phyloP scores from a whole-genome alignment of 1,140 invertebrate species.

The Elysia chlorotica region DNA sequence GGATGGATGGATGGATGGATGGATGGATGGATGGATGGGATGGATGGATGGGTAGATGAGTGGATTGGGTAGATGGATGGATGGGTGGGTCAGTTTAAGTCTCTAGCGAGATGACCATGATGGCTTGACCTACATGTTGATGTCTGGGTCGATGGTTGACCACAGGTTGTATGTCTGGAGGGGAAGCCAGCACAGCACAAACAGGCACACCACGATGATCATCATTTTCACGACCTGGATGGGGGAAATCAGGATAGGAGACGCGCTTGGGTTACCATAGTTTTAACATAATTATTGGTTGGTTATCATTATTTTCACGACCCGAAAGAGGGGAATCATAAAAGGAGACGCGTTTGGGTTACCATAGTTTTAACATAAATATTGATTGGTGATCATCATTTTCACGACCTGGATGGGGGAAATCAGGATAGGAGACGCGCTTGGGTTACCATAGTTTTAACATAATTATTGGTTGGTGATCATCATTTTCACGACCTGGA shows the following conservation, averaged over 20 bases:
- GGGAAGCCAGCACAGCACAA: slow-evolving; percentile 64
- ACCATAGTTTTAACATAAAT: background rate
- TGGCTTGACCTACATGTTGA: slow-evolving; percentile 60
- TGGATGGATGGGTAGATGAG: too few relatives aligned
- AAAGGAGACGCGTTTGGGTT: background rate
- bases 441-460: background rate
- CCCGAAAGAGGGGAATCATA: background rate
- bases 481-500: background rate
- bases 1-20: too few relatives aligned
- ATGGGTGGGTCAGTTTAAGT: too few relatives aligned
- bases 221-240: slow-evolving; percentile 64
- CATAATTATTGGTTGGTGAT: background rate
- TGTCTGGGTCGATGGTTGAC: slow-evolving; percentile 47
- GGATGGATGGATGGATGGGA: too few relatives aligned
- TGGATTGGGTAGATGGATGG: too few relatives aligned
- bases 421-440: background rate
- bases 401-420: background rate
- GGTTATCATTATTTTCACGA: background rate
- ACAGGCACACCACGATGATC: slow-evolving; percentile 62
- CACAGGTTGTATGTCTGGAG: slow-evolving; percentile 58
- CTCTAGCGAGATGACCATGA: too few relatives aligned
- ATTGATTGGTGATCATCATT: background rate
- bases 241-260: slow-evolving; percentile 19
- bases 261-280: background rate
- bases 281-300: background rate